Percentiles rank a stretch among this genome's conserved stretches.
phyloP scores from a whole-genome alignment of 2,113 vertebrate species.

The Cochlearius cochlearius region DNA sequence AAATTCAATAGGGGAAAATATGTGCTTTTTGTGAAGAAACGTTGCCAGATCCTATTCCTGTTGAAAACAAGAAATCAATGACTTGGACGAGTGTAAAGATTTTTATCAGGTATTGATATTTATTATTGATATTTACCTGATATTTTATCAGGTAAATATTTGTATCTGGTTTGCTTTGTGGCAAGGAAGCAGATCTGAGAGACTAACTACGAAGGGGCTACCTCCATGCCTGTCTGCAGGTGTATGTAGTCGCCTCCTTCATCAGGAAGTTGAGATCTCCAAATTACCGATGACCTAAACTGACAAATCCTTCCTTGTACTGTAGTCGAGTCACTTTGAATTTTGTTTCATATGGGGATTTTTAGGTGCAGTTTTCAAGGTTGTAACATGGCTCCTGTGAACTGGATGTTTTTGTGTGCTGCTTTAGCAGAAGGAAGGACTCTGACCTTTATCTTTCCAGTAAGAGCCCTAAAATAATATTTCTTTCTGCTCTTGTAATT shows the following conservation, averaged over 20 bases:
- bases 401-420: background rate
- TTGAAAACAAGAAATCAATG: background rate
- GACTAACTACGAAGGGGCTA: background rate
- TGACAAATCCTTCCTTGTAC: background rate
- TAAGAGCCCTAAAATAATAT: conserved; percentile 57
- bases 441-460: conserved; percentile 15
- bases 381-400: background rate
- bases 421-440: background rate
- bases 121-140: no score
- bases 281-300: background rate
- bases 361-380: background rate
- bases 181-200: background rate
- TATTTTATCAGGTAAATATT: no score
- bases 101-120: no score
- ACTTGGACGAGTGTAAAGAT: background rate
- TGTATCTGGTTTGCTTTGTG: background rate
- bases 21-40: background rate
- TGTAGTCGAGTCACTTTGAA: background rate
- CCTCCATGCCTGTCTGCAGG: background rate
- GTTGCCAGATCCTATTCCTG: background rate
- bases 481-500: conserved; percentile 52
- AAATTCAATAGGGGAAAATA: background rate
- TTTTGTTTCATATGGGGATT: background rate
- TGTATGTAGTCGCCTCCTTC: background rate
- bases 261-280: background rate